These are phyloP conservation scores for Luidia sarsii DNA, from an alignment of 53 echinoderm and acorn worm genomes.

Conservation along the genomic window DNA sequence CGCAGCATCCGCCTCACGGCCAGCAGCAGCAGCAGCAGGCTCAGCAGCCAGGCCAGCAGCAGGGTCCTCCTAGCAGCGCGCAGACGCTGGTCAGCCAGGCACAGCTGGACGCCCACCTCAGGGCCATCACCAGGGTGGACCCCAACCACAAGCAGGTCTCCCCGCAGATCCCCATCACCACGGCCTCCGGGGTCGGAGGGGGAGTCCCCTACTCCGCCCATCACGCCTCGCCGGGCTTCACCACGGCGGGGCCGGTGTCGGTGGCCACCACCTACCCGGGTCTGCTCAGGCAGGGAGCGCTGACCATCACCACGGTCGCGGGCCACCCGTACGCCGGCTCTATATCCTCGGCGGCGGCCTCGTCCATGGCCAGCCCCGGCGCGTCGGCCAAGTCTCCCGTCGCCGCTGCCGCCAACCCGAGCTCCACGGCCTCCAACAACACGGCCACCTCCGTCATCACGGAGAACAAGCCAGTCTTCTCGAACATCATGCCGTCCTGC, in stretches of 20 bases:
- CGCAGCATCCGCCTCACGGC: conserved; percentile 28
- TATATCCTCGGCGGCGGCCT: conserved; percentile 23
- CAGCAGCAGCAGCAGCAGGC: conserved; percentile 32
- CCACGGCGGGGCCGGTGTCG: conserved; percentile 45
- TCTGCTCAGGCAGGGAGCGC: conserved; percentile 22
- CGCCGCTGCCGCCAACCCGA: not conserved
- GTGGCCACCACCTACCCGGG: conserved; percentile 59
- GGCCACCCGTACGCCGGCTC: conserved; percentile 1
- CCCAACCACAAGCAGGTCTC: conserved; percentile 31
- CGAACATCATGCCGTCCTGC: conserved; percentile 42
- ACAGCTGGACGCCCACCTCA: conserved; percentile 45
- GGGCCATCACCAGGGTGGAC: conserved; percentile 32
- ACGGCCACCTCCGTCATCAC: conserved; percentile 51
- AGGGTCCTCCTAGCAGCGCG: not conserved
- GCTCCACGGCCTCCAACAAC: conserved; percentile 36
- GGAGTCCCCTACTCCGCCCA: conserved; percentile 15
- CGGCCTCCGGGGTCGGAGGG: conserved; percentile 3
- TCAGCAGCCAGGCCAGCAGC: conserved; percentile 19
- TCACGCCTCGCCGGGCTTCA: conserved; percentile 31
- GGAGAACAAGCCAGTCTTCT: conserved; percentile 38
- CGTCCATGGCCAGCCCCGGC: conserved; percentile 22
- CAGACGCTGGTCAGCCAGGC: conserved; percentile 54
- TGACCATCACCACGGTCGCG: conserved; percentile 28
- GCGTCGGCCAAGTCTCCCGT: not conserved
- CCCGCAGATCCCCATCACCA: conserved; percentile 11